Evolutionary conservation across 2,113 vertebrate genomes (phyloP).

Genomic region (Thamnophis sirtalis): DNA sequence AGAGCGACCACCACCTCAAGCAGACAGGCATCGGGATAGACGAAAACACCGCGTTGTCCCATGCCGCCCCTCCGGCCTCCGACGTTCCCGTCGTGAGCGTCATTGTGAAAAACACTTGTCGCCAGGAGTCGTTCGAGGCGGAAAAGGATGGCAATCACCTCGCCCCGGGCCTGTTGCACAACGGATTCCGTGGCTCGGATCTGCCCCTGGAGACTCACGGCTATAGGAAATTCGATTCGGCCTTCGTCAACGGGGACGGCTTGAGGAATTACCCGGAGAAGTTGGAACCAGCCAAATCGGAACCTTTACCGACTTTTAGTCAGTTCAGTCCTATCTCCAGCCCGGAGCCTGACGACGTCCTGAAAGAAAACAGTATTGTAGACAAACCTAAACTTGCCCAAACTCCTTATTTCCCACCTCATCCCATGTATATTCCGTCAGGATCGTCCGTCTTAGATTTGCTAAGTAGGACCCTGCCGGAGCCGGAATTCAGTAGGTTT

Average conservation of each 20-base stretch:
- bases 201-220: conserved; percentile 65
- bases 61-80: conserved; percentile 63
- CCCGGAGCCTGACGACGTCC: conserved; percentile 80
- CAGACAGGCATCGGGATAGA: conserved; percentile 81
- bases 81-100: conserved; percentile 89
- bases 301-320: conserved; percentile 78
- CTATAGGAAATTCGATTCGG: conserved; percentile 80
- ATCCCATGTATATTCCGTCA: conserved; percentile 68
- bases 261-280: conserved; percentile 73
- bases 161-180: conserved; percentile 73
- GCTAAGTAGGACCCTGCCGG: conserved; percentile 66
- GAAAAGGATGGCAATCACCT: conserved; percentile 79
- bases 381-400: conserved; percentile 73
- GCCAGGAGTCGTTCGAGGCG: conserved; percentile 82
- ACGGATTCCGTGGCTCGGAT: conserved; percentile 81
- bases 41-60: conserved; percentile 72
- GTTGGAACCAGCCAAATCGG: conserved; percentile 71
- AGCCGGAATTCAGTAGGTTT: conserved; percentile 78
- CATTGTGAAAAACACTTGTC: conserved; percentile 94
- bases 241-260: conserved; percentile 84
- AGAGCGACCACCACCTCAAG: conserved; percentile 82
- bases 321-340: conserved; percentile 91
- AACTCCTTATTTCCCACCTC: conserved; percentile 72
- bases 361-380: conserved; percentile 70
- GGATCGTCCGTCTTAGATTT: conserved; percentile 64